These are phyloP conservation scores for Biston stratarius DNA, from an alignment of 2,888 invertebrate species.

Conservation along the genomic window DNA sequence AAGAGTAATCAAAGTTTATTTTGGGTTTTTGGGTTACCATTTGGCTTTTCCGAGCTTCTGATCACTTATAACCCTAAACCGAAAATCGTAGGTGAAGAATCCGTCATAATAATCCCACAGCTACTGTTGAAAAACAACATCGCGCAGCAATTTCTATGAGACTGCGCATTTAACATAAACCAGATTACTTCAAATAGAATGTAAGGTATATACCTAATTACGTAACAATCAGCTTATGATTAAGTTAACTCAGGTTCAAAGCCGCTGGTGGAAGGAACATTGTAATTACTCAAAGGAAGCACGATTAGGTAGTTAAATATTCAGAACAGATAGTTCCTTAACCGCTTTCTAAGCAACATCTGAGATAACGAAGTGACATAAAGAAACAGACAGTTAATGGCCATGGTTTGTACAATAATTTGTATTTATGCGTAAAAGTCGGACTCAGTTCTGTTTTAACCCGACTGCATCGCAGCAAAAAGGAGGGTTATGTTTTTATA, in stretches of 20 bases:
- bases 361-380: background rate
- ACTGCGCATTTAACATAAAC: constrained; percentile 7
- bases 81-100: background rate
- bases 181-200: constrained; percentile 15
- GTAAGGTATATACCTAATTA: constrained; percentile 25
- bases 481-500: too few species aligned
- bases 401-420: too few species aligned
- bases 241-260: constrained; percentile 52
- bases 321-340: constrained; percentile 42
- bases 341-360: constrained; percentile 13
- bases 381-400: background rate
- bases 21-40: too few species aligned
- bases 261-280: constrained; percentile 46
- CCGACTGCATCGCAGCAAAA: too few species aligned
- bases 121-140: constrained; percentile 5
- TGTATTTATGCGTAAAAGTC: too few species aligned
- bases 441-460: too few species aligned
- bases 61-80: background rate
- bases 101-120: background rate
- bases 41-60: background rate
- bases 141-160: background rate
- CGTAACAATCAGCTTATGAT: constrained; percentile 47
- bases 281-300: constrained; percentile 66
- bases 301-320: constrained; percentile 48
- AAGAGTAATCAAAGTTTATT: too few species aligned